Evolutionary conservation across 1,140 invertebrate genomes (phyloP).

Genomic region (Nasonia vitripennis): DNA sequence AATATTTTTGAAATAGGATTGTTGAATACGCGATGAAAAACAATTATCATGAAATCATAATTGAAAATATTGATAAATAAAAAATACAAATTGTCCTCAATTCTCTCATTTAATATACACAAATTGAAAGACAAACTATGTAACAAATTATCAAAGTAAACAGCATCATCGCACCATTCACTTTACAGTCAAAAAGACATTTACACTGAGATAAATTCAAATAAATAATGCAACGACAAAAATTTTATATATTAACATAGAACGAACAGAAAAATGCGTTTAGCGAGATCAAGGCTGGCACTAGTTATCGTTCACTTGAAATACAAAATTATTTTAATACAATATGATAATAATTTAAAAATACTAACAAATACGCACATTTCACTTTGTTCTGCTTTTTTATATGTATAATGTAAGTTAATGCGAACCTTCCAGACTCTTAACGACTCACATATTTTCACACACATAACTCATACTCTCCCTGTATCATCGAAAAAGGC

Average conservation of each 20-base stretch:
- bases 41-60: too few relatives aligned
- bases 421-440: constrained; percentile 25
- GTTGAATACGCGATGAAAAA: too few relatives aligned
- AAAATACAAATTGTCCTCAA: neutral
- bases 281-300: constrained; percentile 43
- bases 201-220: neutral
- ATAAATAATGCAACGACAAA: constrained; percentile 41
- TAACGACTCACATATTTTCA: constrained; percentile 35
- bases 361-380: constrained; percentile 39
- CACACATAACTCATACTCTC: constrained; percentile 27
- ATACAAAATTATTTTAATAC: constrained; percentile 27
- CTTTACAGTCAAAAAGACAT: constrained; percentile 1
- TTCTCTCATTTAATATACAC: constrained; percentile 36
- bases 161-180: constrained; percentile 24
- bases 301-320: constrained; percentile 18
- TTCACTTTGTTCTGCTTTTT: constrained; percentile 11
- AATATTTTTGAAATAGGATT: too few relatives aligned
- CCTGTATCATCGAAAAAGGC: constrained; percentile 50
- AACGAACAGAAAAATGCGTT: constrained; percentile 1
- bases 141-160: constrained; percentile 42
- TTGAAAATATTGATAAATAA: neutral
- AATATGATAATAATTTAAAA: constrained; percentile 39
- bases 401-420: constrained; percentile 18
- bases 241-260: constrained; percentile 35
- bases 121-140: constrained; percentile 47